phyloP scores from a whole-genome alignment of 1,140 invertebrate species.

The Drosophila ananassae region DNA sequence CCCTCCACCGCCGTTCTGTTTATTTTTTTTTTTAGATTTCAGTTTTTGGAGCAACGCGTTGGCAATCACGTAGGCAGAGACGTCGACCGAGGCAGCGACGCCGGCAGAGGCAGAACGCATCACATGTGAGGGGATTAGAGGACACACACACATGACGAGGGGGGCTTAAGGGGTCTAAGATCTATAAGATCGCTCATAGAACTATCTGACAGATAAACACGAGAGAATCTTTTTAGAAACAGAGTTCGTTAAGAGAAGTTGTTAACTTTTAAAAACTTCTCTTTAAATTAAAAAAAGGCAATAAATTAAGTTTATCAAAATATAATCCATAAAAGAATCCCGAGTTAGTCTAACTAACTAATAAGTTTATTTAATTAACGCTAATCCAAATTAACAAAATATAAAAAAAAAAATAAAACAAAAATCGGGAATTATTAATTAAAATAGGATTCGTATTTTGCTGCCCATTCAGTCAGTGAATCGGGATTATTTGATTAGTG shows the following conservation, averaged over 20 bases:
- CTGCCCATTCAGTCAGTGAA: not conserved
- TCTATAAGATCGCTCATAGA: not conserved
- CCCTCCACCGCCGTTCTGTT: slow-evolving; percentile 14
- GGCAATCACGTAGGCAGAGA: slow-evolving; percentile 64
- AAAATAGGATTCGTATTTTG: slow-evolving; percentile 10
- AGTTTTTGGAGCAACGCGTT: slow-evolving; percentile 57
- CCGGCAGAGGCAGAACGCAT: slow-evolving; percentile 17
- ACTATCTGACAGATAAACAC: not conserved
- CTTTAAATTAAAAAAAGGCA: not conserved
- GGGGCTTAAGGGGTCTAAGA: slow-evolving; percentile 1
- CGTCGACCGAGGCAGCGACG: slow-evolving; percentile 17
- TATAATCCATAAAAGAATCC: not conserved
- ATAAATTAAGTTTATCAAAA: not conserved
- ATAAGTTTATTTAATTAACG: slow-evolving; percentile 8
- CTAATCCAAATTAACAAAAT: slow-evolving; percentile 9
- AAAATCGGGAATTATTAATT: slow-evolving; percentile 13
- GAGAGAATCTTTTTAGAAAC: not conserved
- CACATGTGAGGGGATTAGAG: slow-evolving; percentile 28
- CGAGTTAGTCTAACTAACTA: slow-evolving; percentile 6
- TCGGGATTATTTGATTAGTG: slow-evolving; percentile 11
- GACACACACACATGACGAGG: slow-evolving; percentile 5
- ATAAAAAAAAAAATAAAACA: not conserved
- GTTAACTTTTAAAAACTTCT: not conserved
- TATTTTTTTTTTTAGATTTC: slow-evolving; percentile 18
- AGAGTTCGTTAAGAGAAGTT: not conserved